Conservation (phyloP, 2,888 invertebrate species). For the Neoitamus cyanurus region DNA sequence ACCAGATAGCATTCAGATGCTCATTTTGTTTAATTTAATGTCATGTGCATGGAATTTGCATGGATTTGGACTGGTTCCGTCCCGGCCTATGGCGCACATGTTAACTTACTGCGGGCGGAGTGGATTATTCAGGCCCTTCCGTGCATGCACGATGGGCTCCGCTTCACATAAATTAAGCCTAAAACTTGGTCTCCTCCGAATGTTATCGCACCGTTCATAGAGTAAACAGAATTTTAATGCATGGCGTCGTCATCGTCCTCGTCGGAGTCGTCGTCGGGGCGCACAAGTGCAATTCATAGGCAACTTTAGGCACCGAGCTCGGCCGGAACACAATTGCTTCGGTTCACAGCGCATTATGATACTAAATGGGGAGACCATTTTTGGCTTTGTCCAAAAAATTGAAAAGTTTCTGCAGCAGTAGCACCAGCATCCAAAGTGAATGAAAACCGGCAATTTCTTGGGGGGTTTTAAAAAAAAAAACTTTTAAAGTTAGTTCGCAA, state of each 20-base stretch:
- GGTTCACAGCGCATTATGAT: neutral
- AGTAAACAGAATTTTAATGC: constrained; percentile 15
- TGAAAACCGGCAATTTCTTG: neutral
- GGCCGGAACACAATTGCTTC: neutral
- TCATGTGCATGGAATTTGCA: constrained; percentile 21
- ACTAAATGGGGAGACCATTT: neutral
- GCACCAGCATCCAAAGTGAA: neutral
- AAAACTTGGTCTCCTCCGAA: neutral
- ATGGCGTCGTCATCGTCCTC: neutral
- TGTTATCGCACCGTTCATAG: constrained; percentile 20
- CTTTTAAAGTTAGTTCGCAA: neutral
- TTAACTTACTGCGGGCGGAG: neutral
- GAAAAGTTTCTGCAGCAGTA: neutral
- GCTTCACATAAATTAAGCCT: constrained; percentile 29
- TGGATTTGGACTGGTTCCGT: neutral
- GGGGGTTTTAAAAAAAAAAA: neutral
- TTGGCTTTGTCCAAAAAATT: neutral
- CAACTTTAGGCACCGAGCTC: neutral
- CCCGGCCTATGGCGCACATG: neutral
- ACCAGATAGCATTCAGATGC: neutral
- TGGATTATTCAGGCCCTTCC: constrained; percentile 14
- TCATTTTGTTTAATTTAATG: constrained; percentile 38
- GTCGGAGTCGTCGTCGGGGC: neutral
- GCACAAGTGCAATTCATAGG: neutral
- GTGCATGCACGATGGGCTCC: neutral